Evolutionary conservation across 2,797 vertebrate genomes (phyloP).

Genomic region (Calcarius lapponicus): DNA sequence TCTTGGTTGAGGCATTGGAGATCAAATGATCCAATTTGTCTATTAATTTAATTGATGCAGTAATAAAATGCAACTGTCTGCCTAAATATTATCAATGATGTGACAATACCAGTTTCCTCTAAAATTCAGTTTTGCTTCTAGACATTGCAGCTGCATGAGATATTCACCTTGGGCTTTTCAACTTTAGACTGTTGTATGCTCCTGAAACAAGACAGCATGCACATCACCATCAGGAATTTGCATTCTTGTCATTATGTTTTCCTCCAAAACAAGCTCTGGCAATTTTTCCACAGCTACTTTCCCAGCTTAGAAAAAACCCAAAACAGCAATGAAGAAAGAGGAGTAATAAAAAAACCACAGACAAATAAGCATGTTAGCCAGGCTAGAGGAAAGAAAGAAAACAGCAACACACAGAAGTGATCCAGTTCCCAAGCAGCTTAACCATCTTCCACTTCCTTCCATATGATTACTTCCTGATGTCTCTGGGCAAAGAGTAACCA

Average conservation of each 20-base stretch:
- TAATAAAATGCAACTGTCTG: not conserved
- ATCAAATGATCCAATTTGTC: not conserved
- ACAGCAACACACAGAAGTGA: not conserved
- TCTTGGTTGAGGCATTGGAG: not conserved
- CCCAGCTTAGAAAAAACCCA: not conserved
- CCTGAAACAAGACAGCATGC: not conserved
- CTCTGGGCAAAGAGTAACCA: not conserved
- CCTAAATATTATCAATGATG: not conserved
- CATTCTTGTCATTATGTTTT: not conserved
- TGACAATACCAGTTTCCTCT: not conserved
- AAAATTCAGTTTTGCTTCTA: not conserved
- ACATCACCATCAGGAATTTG: not conserved
- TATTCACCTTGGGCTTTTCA: not conserved
- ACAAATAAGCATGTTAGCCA: not conserved
- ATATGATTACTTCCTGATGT: not conserved
- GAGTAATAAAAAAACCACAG: not conserved
- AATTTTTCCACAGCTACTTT: not conserved
- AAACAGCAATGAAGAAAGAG: not conserved
- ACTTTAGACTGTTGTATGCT: not conserved
- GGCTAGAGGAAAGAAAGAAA: not conserved
- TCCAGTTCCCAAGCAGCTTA: not conserved
- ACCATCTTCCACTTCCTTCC: not conserved
- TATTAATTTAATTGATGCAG: not conserved
- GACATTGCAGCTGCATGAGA: not conserved
- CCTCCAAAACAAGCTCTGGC: not conserved